phyloP scores from a whole-genome alignment of 2,113 vertebrate genomes.

The Melanerpes formicivorus region DNA sequence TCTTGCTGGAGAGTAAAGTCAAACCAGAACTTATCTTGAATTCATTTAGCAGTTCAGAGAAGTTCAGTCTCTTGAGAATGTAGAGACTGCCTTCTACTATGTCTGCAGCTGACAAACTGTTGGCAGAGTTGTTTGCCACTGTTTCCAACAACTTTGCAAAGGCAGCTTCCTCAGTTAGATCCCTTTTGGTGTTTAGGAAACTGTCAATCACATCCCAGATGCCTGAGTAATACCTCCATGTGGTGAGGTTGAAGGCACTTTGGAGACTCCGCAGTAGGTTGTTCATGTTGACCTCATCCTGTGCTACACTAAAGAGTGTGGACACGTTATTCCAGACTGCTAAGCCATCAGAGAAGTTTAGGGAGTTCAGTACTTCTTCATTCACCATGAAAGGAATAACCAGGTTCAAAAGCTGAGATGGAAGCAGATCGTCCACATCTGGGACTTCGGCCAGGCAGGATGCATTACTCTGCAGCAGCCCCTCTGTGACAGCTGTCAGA shows the following conservation, averaged over 20 bases:
- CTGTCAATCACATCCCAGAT: background rate
- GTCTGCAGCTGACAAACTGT: background rate
- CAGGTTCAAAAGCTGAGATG: background rate
- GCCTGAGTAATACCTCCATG: background rate
- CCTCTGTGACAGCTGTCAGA: background rate
- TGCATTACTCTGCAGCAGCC: background rate
- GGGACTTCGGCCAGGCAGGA: background rate
- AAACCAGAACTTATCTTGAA: background rate
- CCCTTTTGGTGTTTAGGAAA: background rate
- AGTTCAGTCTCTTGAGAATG: background rate
- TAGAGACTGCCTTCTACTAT: background rate
- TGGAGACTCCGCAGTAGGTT: background rate
- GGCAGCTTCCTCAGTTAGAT: background rate
- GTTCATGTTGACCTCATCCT: background rate
- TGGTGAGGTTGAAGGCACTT: background rate
- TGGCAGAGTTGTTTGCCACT: background rate
- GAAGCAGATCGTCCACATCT: background rate
- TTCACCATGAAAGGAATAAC: background rate
- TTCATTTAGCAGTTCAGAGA: conserved; percentile 5
- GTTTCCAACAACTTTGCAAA: conserved; percentile 21
- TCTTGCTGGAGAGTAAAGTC: background rate
- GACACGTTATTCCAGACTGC: background rate
- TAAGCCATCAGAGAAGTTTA: background rate
- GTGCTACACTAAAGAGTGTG: background rate
- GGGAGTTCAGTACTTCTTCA: background rate